These are phyloP conservation scores for Ambastaia sidthimunki DNA, from an alignment of 2,797 vertebrate species.

Conservation along the genomic window DNA sequence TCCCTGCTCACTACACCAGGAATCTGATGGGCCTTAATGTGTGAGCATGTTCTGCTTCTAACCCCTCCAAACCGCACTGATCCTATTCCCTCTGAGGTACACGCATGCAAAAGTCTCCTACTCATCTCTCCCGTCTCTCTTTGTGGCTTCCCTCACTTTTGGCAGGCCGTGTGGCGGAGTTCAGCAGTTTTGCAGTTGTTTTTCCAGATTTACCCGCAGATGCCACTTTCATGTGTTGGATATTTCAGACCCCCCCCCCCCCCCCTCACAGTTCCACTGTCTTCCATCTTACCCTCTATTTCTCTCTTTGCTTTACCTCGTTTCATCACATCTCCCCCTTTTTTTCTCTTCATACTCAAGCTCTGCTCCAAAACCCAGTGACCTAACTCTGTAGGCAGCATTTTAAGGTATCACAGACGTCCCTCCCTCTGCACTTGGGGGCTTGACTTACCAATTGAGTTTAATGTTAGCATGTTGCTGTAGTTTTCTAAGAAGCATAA, in stretches of 20 bases:
- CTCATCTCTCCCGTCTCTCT: constrained; percentile 59
- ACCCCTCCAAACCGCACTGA: constrained; percentile 68
- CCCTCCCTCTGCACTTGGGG: too few relatives aligned
- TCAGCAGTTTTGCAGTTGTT: constrained; percentile 62
- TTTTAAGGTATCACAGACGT: neutral
- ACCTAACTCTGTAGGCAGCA: neutral
- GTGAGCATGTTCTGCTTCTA: constrained; percentile 76
- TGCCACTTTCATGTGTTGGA: constrained; percentile 63
- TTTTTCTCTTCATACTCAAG: neutral
- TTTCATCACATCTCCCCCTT: constrained; percentile 17
- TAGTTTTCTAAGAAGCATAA: neutral
- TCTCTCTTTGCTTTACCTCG: constrained; percentile 18
- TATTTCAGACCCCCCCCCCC: constrained; percentile 35
- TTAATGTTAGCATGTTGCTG: neutral
- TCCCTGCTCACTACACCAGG: constrained; percentile 63
- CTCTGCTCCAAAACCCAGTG: constrained; percentile 3
- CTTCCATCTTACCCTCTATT: constrained; percentile 23
- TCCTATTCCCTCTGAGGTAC: constrained; percentile 44
- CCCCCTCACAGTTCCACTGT: constrained; percentile 29
- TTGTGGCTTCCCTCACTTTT: constrained; percentile 55
- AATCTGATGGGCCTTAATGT: constrained; percentile 76
- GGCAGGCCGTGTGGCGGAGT: constrained; percentile 52
- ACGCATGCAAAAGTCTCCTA: constrained; percentile 54
- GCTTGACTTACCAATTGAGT: neutral
- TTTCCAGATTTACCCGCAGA: constrained; percentile 65